Evolutionary conservation across 2,888 invertebrate genomes (phyloP), one percentile per base, ranked within the genome.

Genomic region (Chelonus formosanus): DNA sequence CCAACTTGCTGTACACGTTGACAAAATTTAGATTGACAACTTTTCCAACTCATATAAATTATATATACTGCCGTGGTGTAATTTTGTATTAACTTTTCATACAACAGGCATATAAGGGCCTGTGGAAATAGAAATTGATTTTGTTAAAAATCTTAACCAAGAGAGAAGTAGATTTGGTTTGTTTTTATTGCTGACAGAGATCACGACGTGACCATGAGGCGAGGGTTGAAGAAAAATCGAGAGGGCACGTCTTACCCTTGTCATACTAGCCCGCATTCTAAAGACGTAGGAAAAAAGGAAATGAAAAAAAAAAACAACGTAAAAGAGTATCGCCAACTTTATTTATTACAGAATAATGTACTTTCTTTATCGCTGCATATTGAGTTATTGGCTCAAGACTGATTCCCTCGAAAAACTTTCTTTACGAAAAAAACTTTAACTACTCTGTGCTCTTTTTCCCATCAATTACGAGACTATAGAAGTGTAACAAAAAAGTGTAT

Each of bases 301-400:
- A 43, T 10, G 10, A 10, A 7, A 48, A 34, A 40, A 40, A 48
- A 6, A 56, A 20, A 34, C 5, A 50, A 43, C 34, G 10, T 43
- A 7, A 48, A 34, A 40, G 10, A 34, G 10, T 53, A 48, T 57
- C 68, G 63, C 54, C 52, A 50, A 54, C 40, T 63, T 68, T 67
- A 67, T 68, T 68, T 68, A 63, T 68, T 63, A 60, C 56, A 44
- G 20, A 59, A 48, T 66, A 31, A 55, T 54, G 63, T 57, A 63
- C 60, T 67, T 70, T 67, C 69, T 68, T 63, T 60, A 68, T 67
- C 69, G 67, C 67, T 69, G 66, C 60, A 43, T 43, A 58, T 62
- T 70, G 54, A 67, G 65, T 71, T 70, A 68, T 66, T 50, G 69
- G 65, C 67, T 63, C 68, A 62, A 71, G 71, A 71, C 70, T 71